Base-by-base conservation (phyloP, 2,113 vertebrate species). In the Nibea coibor region DNA sequence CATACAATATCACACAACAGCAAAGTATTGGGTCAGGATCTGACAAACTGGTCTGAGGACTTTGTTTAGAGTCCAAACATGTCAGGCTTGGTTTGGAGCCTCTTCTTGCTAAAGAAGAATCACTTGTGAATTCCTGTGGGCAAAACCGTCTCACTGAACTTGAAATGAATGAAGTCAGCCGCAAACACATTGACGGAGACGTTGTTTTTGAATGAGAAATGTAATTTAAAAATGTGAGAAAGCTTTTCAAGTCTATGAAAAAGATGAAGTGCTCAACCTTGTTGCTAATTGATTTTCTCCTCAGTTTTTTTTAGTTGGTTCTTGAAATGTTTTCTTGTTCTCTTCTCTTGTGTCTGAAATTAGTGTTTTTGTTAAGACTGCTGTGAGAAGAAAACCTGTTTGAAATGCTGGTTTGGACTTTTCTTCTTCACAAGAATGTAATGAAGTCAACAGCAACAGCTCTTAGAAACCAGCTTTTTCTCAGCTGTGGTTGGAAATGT, bases 31-130 rank as follows among this genome's bases (percentile, higher is more conserved):
- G 28, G 1, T 12, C 26, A 19, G 24, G 10, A 50, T 50, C 54
- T 39, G 24, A 39, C 22, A 24, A 53, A 73, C n/a, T 19, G 24
- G 39, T 24, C 64, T 31, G 14, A 56, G 57, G 79, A 5, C 24
- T 61, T 53, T 35, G 78, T 72, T 53, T 28, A 43, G 11, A 19
- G 35, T 35, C 28, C 58, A 62, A 69, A 58, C 43, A 48, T 15
- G 16, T 57, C 43, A 59, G 54, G 62, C 53, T 59, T 59, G 31
- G 28, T 42, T 45, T 35, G 31, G 31, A 35, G 31, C 31, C 6
- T 35, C 31, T 35, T 35, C 6, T 35, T 7, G 31, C 31, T 7
- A 7, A 8, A 35, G 31, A 35, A 35, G 31, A 53, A n/a, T 39
- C 15, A 50, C 43, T 11, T 10, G 10, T 3, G 12, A 19, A 28